A percentile compares a stretch with the other conserved stretches of the same genome.
phyloP scores from a whole-genome alignment of 2,797 vertebrate genomes.

The Eleutherodactylus coqui region DNA sequence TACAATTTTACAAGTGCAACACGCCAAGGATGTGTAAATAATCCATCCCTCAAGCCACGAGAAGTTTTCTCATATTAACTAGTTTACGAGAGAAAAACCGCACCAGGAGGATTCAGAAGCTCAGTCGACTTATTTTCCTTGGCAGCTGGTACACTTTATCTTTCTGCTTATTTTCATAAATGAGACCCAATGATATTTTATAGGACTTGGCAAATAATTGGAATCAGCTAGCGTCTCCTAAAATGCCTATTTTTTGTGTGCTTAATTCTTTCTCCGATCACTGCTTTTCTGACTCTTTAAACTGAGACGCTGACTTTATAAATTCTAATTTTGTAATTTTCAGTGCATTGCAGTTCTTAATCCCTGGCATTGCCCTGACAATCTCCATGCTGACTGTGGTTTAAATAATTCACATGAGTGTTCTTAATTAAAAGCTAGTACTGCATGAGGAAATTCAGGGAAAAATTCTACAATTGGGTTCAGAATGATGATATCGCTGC shows the following conservation, averaged over 20 bases:
- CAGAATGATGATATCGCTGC: background rate
- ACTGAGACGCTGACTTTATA: background rate
- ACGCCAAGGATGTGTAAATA: no score
- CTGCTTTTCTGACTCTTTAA: background rate
- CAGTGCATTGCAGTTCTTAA: constrained; percentile 2
- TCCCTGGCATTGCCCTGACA: constrained; percentile 13
- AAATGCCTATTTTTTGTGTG: background rate
- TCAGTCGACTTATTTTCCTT: no score
- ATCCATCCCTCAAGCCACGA: no score
- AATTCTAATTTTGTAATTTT: background rate
- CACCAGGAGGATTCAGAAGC: no score
- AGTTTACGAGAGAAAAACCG: no score
- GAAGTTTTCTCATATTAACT: no score
- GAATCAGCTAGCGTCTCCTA: background rate
- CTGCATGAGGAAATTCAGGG: background rate
- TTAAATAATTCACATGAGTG: constrained; percentile 23
- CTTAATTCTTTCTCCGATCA: background rate
- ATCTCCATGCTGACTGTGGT: constrained; percentile 2
- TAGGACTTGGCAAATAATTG: no score
- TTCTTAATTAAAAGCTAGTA: constrained; percentile 21
- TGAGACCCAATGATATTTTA: no score
- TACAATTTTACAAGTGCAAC: no score
- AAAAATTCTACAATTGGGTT: background rate
- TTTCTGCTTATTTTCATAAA: no score
- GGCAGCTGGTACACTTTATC: no score